phyloP scores from a whole-genome alignment of 1,140 invertebrate species.

The Lepidotrigona ventralis region DNA sequence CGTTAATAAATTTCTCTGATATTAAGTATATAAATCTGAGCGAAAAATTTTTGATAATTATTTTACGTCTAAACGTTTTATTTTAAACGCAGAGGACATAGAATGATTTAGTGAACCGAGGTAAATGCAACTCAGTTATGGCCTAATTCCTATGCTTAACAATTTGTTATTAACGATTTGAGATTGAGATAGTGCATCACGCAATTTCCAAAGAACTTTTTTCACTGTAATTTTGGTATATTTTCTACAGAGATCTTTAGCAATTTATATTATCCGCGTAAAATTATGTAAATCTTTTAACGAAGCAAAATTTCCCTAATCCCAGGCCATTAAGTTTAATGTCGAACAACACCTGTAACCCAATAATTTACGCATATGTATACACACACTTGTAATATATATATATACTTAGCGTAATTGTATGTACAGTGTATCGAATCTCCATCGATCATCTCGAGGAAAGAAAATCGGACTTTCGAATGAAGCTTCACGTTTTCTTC shows the following conservation, averaged over 20 bases:
- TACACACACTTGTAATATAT: too few species aligned
- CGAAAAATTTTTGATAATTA: background rate
- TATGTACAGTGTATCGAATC: background rate
- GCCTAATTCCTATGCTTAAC: slow-evolving; percentile 46
- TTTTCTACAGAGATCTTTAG: too few species aligned
- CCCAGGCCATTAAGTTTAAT: background rate
- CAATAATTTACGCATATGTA: background rate
- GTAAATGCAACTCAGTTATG: slow-evolving; percentile 17
- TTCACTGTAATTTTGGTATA: background rate
- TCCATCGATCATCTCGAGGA: background rate
- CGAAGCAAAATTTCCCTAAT: background rate
- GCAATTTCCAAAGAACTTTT: background rate
- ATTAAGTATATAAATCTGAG: background rate
- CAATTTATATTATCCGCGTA: too few species aligned
- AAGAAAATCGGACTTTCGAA: slow-evolving; percentile 21
- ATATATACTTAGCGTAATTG: background rate
- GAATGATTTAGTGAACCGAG: background rate
- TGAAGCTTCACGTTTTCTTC: background rate
- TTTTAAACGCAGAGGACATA: background rate
- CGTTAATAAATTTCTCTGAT: background rate
- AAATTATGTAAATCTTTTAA: background rate
- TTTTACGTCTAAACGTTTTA: background rate
- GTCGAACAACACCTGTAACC: background rate
- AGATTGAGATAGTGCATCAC: background rate
- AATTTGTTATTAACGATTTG: slow-evolving; percentile 26